Conservation (phyloP, 2,113 vertebrate species). For the Fukomys damarensis region DNA sequence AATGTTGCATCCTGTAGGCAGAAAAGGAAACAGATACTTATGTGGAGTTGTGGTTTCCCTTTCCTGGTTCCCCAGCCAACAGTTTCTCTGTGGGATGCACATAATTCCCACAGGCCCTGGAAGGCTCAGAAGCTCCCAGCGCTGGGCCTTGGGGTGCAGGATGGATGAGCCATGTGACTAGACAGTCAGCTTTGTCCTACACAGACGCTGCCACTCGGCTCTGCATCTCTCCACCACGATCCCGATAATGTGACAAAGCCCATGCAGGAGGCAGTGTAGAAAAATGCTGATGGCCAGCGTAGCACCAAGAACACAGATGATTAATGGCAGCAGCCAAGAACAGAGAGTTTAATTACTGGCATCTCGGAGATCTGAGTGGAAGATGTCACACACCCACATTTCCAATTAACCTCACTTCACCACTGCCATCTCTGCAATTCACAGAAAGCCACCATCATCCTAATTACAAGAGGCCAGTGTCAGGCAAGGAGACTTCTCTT, state of each 20-base stretch:
- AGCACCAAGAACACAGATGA: neutral
- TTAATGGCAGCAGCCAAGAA: accelerated
- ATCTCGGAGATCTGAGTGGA: slow-evolving; percentile 58
- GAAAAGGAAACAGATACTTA: neutral
- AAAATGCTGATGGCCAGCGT: accelerated
- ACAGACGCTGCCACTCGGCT: accelerated
- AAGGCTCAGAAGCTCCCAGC: neutral
- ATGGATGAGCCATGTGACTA: neutral
- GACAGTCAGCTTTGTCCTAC: neutral
- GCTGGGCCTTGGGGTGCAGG: accelerated
- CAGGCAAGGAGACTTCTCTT: neutral
- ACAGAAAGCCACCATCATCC: neutral
- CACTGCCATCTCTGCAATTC: slow-evolving; percentile 38
- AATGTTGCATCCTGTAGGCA: neutral
- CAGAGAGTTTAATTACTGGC: neutral
- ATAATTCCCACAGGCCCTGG: too few relatives aligned
- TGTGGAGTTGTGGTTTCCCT: neutral
- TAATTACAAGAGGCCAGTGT: slow-evolving; percentile 64
- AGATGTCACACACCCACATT: slow-evolving; percentile 27
- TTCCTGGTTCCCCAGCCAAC: neutral
- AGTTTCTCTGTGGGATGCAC: neutral
- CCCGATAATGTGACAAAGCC: neutral
- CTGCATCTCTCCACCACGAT: neutral
- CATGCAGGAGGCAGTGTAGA: accelerated
- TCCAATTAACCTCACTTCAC: slow-evolving; percentile 76